These are phyloP conservation scores for Rachycentron canadum DNA, from an alignment of 2,797 vertebrate genomes.

Conservation along the genomic window DNA sequence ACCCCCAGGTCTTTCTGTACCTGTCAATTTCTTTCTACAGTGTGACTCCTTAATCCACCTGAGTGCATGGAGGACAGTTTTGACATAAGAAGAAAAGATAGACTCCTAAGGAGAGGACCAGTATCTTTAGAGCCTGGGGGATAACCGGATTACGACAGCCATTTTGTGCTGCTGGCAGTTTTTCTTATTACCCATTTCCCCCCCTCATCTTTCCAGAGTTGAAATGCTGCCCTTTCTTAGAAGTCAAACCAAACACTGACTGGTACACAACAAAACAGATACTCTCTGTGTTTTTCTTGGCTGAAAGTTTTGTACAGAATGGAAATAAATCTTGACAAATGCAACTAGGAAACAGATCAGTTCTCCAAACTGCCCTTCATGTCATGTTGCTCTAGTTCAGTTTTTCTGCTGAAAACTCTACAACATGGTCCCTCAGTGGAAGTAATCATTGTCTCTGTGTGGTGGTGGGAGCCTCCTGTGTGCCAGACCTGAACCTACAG, in stretches of 20 bases:
- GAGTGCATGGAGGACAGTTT: constrained; percentile 85
- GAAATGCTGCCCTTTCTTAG: constrained; percentile 75
- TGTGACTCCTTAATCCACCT: constrained; percentile 82
- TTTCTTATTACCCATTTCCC: constrained; percentile 74
- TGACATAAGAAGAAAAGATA: constrained; percentile 84
- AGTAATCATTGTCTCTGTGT: constrained; percentile 74
- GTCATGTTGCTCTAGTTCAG: constrained; percentile 11
- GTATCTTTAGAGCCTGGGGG: constrained; percentile 79
- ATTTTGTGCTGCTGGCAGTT: constrained; percentile 83
- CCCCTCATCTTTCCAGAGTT: constrained; percentile 65
- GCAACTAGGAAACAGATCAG: not conserved
- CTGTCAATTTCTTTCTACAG: constrained; percentile 80
- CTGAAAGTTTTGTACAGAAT: constrained; percentile 23
- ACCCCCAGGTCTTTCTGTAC: constrained; percentile 76
- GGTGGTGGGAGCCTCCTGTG: constrained; percentile 61
- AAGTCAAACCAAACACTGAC: constrained; percentile 73
- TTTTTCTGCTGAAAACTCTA: constrained; percentile 24
- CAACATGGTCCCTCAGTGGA: constrained; percentile 55
- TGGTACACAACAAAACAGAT: constrained; percentile 53
- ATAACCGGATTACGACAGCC: constrained; percentile 81
- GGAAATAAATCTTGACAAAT: constrained; percentile 20
- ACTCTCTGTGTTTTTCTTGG: constrained; percentile 9
- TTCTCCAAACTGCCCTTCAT: constrained; percentile 23
- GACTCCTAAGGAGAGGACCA: constrained; percentile 79
- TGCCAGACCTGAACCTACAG: constrained; percentile 64